These are phyloP conservation scores for Desmophyllum pertusum DNA, from an alignment of 92 coral and sea anemone genomes.

Conservation along the genomic window DNA sequence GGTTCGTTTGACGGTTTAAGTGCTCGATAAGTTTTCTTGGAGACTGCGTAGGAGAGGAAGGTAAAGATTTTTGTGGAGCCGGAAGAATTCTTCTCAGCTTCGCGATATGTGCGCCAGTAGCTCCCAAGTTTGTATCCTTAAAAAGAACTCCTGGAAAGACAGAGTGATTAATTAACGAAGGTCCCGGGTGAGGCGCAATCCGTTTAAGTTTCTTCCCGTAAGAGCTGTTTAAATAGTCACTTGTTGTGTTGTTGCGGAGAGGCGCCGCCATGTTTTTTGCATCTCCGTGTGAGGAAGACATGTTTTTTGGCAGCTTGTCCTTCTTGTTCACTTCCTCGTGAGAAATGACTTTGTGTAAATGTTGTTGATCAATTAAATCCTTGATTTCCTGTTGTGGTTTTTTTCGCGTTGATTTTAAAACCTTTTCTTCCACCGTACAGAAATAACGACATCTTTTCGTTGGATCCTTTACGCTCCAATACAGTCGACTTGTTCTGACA, in stretches of 20 bases:
- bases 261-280: constrained; percentile 1
- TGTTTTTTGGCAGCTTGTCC: constrained; percentile 40
- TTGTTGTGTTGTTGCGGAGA: neutral
- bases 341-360: constrained; percentile 63
- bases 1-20: constrained; percentile 57
- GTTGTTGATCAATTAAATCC: constrained; percentile 26
- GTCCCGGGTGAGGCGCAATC: constrained; percentile 40
- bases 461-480: constrained; percentile 94
- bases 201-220: constrained; percentile 35
- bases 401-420: constrained; percentile 9
- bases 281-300: constrained; percentile 25
- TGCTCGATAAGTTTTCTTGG: constrained; percentile 67
- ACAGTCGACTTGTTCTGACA: constrained; percentile 77
- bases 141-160: constrained; percentile 25
- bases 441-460: constrained; percentile 86
- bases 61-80: constrained; percentile 28
- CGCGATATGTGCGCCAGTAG: neutral
- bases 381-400: constrained; percentile 37
- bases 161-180: constrained; percentile 8
- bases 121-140: constrained; percentile 20
- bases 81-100: constrained; percentile 37
- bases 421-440: constrained; percentile 70
- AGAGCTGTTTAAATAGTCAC: constrained; percentile 37
- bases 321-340: constrained; percentile 60
- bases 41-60: constrained; percentile 69